Conservation (phyloP, 2,113 vertebrate genomes). For the Paramisgurnus dabryanus region DNA sequence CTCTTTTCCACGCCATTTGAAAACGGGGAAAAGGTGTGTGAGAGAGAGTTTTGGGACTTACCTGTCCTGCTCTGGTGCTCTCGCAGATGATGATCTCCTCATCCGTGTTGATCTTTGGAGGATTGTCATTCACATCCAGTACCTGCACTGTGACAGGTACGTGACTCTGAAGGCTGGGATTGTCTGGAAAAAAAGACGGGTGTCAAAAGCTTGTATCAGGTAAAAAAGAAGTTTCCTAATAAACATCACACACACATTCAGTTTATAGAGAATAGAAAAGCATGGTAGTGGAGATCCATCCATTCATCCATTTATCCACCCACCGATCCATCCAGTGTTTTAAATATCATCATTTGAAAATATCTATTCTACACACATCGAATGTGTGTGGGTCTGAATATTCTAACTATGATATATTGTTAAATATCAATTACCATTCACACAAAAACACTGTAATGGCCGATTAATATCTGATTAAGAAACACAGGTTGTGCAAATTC, state of each 20-base stretch:
- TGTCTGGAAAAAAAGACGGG: conserved; percentile 78
- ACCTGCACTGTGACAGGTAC: conserved; percentile 88
- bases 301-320: background rate
- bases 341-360: too few species aligned
- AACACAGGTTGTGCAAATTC: conserved; percentile 3
- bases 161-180: conserved; percentile 83
- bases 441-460: background rate
- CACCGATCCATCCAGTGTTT: background rate
- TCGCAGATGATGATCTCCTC: conserved; percentile 93
- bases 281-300: background rate
- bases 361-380: too few species aligned
- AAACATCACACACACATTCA: background rate
- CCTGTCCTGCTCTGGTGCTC: conserved; percentile 89
- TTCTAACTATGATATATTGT: background rate
- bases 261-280: background rate
- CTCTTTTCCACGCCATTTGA: conserved; percentile 38
- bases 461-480: background rate
- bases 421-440: background rate
- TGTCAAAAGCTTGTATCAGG: too few species aligned
- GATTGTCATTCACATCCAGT: conserved; percentile 94
- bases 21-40: conserved; percentile 43
- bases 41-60: conserved; percentile 65
- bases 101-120: conserved; percentile 83
- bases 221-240: background rate
- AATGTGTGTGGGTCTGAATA: too few species aligned